Evolutionary conservation across 2,113 vertebrate genomes (phyloP).

Genomic region (Alces alces): DNA sequence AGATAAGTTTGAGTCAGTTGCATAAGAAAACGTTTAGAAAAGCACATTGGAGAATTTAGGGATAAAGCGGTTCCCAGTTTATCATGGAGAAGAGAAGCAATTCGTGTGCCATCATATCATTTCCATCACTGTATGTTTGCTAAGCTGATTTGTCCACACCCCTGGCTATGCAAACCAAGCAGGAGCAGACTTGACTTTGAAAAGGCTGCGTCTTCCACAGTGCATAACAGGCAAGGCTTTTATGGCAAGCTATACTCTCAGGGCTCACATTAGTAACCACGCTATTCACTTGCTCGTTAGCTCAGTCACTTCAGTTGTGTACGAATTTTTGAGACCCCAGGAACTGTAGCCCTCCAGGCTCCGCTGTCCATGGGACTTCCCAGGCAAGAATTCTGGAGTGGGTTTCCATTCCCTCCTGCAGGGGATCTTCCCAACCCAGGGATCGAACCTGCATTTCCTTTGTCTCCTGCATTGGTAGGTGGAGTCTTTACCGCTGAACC

Average conservation of each 20-base stretch:
- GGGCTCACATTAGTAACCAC: not conserved
- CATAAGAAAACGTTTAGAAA: not conserved
- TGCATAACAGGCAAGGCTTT: not conserved
- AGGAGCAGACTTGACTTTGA: not conserved
- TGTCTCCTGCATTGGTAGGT: not conserved
- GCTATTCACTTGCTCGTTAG: not conserved
- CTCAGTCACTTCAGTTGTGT: not conserved
- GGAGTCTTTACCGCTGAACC: not conserved
- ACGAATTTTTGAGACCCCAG: not conserved
- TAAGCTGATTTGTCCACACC: not conserved
- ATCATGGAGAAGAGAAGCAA: not conserved
- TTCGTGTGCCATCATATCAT: not conserved
- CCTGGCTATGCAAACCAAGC: not conserved
- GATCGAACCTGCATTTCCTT: not conserved
- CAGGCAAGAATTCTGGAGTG: not conserved
- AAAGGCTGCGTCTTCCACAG: not conserved
- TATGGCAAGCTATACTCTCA: not conserved
- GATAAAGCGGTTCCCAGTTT: not conserved
- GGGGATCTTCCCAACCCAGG: not conserved
- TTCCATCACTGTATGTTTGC: not conserved
- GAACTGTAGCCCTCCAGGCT: not conserved
- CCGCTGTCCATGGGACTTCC: not conserved
- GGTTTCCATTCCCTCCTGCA: not conserved
- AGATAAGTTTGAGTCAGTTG: not conserved
- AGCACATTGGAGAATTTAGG: not conserved